Conservation (phyloP, 2,113 vertebrate species). For the Aythya baeri region DNA sequence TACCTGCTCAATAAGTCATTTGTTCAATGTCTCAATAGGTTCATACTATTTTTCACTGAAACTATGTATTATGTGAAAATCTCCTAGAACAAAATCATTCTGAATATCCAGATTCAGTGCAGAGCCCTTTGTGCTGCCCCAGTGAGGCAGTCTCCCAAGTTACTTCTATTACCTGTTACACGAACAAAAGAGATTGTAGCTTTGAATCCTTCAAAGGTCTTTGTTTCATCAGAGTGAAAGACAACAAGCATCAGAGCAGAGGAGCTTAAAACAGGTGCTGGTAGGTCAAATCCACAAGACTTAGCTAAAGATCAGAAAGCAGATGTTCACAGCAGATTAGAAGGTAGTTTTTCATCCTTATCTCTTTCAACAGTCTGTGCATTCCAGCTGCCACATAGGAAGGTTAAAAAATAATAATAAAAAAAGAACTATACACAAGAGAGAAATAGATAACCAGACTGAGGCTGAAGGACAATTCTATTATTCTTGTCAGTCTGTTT, state of each 20-base stretch:
- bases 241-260: slow-evolving; percentile 77
- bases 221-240: slow-evolving; percentile 79
- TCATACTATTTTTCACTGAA: not conserved
- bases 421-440: not conserved
- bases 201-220: slow-evolving; percentile 78
- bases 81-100: not conserved
- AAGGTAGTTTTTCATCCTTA: not conserved
- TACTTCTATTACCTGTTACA: slow-evolving; percentile 70
- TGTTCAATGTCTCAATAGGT: not conserved
- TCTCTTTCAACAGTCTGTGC: not conserved
- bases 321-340: not conserved
- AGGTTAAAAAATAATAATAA: not conserved
- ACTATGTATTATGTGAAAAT: not conserved
- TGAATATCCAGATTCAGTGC: not conserved
- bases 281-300: slow-evolving; percentile 76
- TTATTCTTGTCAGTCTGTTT: not conserved
- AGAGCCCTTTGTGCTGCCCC: not conserved
- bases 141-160: not conserved
- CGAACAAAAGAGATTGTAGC: slow-evolving; percentile 79
- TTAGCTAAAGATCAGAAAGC: slow-evolving; percentile 64
- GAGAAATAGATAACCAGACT: not conserved
- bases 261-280: slow-evolving; percentile 79
- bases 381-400: not conserved
- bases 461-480: not conserved
- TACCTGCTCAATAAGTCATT: not conserved